A percentile compares a stretch with the other conserved stretches of the same genome.
These are phyloP conservation scores for Calypte anna DNA, from an alignment of 2,113 vertebrate genomes.

Conservation along the genomic window DNA sequence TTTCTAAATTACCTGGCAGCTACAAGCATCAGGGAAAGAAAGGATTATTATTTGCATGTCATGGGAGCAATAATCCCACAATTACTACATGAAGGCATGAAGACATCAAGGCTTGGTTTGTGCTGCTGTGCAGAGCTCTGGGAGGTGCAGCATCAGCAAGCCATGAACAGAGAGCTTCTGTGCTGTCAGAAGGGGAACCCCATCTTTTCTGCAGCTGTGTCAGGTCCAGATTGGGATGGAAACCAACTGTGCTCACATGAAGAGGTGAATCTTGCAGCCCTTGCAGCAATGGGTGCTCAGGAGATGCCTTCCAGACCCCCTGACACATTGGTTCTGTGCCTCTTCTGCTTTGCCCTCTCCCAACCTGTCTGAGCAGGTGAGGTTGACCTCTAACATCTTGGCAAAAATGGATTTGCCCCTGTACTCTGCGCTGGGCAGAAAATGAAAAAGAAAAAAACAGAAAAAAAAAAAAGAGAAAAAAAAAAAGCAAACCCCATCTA, in stretches of 20 bases:
- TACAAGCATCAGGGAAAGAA: neutral
- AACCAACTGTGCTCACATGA: rapidly evolving
- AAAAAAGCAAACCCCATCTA: neutral
- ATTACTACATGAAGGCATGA: neutral
- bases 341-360: neutral
- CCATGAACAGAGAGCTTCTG: neutral
- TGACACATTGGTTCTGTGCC: rapidly evolving
- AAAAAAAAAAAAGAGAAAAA: too few relatives aligned
- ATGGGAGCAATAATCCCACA: slow-evolving; percentile 21
- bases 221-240: neutral
- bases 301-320: neutral
- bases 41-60: slow-evolving; percentile 12
- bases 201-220: neutral
- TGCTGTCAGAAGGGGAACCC: neutral
- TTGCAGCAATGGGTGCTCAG: neutral
- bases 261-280: neutral
- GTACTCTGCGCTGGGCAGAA: too few relatives aligned
- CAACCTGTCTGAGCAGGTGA: neutral
- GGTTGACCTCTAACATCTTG: rapidly evolving
- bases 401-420: neutral
- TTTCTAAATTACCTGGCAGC: slow-evolving; percentile 30
- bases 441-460: too few relatives aligned
- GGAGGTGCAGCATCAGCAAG: neutral
- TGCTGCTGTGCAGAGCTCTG: neutral
- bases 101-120: neutral